phyloP scores from a whole-genome alignment of 2,888 invertebrate species.

The Disparrhopalites patrizii region DNA sequence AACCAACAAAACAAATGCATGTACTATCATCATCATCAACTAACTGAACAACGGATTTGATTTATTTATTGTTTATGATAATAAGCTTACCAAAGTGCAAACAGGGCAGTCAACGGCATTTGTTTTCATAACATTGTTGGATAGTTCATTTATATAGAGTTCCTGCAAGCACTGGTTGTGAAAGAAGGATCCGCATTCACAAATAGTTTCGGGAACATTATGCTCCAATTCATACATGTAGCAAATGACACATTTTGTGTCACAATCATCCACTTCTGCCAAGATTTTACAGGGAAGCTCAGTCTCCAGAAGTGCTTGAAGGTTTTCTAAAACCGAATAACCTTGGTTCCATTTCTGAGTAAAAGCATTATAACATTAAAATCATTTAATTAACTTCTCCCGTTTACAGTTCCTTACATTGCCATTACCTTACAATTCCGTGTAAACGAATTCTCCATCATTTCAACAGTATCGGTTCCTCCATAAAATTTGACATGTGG shows the following conservation, averaged over 20 bases:
- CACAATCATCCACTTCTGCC: constrained; percentile 14
- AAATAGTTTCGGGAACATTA: constrained; percentile 52
- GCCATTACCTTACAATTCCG: constrained; percentile 50
- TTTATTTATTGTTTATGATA: no score
- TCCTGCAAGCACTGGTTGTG: constrained; percentile 53
- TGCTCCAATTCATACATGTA: constrained; percentile 51
- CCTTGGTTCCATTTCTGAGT: constrained; percentile 50
- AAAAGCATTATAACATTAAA: no score
- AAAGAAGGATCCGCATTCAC: constrained; percentile 52
- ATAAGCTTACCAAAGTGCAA: not conserved
- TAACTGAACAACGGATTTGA: no score
- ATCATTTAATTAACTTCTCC: no score
- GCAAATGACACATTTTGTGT: constrained; percentile 53
- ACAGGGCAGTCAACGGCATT: constrained; percentile 35
- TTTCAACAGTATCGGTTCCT: constrained; percentile 50
- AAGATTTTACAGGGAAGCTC: constrained; percentile 49
- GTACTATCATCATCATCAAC: no score
- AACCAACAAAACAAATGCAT: no score
- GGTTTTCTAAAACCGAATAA: constrained; percentile 50
- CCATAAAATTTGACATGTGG: constrained; percentile 54
- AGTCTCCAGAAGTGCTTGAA: constrained; percentile 49
- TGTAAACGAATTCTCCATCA: constrained; percentile 49
- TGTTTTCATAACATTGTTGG: constrained; percentile 4
- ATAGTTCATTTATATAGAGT: constrained; percentile 48
- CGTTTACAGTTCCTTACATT: not conserved